A percentile compares a stretch with the other conserved stretches of the same genome.
Conservation (phyloP, 2,113 vertebrate species). For the Hippolais icterina region DNA sequence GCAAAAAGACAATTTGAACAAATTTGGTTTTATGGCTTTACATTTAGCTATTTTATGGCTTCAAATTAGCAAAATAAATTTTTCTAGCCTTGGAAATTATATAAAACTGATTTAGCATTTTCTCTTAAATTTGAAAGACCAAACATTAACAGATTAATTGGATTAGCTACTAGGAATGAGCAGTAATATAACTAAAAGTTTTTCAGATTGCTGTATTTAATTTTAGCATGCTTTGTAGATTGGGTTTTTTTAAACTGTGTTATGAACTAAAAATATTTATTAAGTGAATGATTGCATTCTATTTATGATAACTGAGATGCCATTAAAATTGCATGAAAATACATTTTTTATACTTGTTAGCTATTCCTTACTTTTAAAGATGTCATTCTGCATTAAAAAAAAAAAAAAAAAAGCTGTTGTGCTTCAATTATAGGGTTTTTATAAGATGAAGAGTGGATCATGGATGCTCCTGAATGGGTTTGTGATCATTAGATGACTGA, state of each 20-base stretch:
- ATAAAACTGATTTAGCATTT: constrained; percentile 32
- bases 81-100: neutral
- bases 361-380: neutral
- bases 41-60: neutral
- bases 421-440: neutral
- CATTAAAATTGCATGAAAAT: neutral
- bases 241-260: neutral
- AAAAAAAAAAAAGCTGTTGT: neutral
- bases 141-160: neutral
- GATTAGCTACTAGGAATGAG: neutral
- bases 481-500: constrained; percentile 35
- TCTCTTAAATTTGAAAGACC: neutral
- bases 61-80: neutral
- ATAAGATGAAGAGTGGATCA: neutral
- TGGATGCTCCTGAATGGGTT: neutral
- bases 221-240: constrained; percentile 5
- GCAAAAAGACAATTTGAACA: neutral
- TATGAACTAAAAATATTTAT: neutral
- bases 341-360: neutral
- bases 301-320: neutral
- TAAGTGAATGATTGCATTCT: constrained; percentile 9
- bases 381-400: neutral
- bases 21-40: neutral
- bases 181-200: neutral
- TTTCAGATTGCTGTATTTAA: neutral